Evolutionary conservation across 92 coral and sea anemone species (phyloP).

Genomic region (Phenganax subtilis): DNA sequence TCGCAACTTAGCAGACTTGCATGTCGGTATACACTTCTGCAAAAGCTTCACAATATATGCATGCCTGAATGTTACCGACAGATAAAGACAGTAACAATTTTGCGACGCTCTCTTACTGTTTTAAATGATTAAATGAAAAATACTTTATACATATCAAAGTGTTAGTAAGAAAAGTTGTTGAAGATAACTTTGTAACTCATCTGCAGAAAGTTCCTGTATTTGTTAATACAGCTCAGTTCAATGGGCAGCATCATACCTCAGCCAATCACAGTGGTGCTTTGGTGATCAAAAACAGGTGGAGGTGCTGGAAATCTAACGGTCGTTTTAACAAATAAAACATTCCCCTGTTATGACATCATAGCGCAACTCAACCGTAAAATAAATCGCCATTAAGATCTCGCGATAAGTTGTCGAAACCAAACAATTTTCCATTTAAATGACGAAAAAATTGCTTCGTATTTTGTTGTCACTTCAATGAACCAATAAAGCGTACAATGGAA

Average conservation of each 20-base stretch:
- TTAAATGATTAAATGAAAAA: neutral
- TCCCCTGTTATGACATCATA: constrained; percentile 29
- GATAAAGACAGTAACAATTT: no score
- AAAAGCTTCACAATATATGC: no score
- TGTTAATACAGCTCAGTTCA: constrained; percentile 27
- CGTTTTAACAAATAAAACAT: constrained; percentile 12
- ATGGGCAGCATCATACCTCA: constrained; percentile 23
- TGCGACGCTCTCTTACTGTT: no score
- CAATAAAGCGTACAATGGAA: constrained; percentile 14
- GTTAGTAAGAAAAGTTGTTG: neutral
- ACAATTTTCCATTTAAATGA: neutral
- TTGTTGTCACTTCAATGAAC: constrained; percentile 12
- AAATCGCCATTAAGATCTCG: neutral
- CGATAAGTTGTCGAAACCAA: neutral
- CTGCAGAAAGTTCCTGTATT: neutral
- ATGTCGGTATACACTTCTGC: no score
- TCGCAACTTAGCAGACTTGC: no score
- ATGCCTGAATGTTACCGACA: no score
- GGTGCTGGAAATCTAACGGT: constrained; percentile 4
- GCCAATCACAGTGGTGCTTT: constrained; percentile 13
- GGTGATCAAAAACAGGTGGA: constrained; percentile 22
- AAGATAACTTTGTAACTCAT: neutral
- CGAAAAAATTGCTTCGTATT: neutral
- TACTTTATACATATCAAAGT: neutral
- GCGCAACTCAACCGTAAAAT: neutral